Conservation (phyloP, 1,140 invertebrate genomes). For the Neodiprion pinetum region DNA sequence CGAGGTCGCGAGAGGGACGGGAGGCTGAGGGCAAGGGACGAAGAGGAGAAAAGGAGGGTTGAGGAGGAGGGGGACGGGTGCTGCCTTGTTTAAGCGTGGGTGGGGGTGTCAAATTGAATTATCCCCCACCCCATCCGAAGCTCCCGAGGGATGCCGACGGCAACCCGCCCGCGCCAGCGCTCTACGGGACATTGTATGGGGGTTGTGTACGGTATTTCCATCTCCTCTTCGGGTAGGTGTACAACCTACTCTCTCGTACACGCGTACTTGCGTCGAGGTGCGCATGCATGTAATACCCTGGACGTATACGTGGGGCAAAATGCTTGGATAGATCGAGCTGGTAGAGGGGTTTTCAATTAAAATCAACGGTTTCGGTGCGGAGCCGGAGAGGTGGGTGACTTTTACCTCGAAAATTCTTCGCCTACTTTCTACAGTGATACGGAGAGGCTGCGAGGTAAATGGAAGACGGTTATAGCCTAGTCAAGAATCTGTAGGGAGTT, state of each 20-base stretch:
- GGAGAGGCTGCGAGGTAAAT: too few species aligned
- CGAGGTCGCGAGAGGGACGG: slow-evolving; percentile 28
- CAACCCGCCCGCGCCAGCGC: not conserved
- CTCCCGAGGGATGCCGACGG: slow-evolving; percentile 52
- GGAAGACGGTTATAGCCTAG: too few species aligned
- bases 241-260: not conserved
- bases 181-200: not conserved
- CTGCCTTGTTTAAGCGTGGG: slow-evolving; percentile 60
- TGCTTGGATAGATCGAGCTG: slow-evolving; percentile 14
- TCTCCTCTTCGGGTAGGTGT: not conserved
- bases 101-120: slow-evolving; percentile 62
- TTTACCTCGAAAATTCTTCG: not conserved
- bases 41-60: slow-evolving; percentile 7
- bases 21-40: slow-evolving; percentile 27
- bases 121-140: slow-evolving; percentile 42
- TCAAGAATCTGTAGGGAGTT: too few species aligned
- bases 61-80: slow-evolving; percentile 38
- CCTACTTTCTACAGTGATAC: not conserved
- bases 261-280: not conserved
- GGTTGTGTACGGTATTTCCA: not conserved
- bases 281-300: not conserved
- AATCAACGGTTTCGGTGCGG: slow-evolving; percentile 40
- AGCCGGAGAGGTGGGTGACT: not conserved
- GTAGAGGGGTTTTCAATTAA: slow-evolving; percentile 55
- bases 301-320: not conserved